Evolutionary conservation across 2,113 vertebrate species (phyloP), one percentile per base, ranked within the genome.

Genomic region (Falco punctatus): DNA sequence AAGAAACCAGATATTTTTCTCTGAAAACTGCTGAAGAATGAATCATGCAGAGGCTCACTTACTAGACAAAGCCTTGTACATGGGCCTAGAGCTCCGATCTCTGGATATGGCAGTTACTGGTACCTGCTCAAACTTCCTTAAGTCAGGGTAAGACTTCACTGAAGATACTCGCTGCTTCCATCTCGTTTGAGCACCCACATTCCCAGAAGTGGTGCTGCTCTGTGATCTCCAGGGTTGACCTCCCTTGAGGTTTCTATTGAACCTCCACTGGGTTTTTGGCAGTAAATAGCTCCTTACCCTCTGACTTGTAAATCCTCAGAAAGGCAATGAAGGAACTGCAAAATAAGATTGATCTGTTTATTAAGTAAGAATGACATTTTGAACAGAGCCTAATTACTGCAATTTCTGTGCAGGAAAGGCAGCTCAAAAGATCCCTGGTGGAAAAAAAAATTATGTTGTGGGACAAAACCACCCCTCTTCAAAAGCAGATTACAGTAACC

Each of bases 341-440:
- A 78, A 88, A n/a, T 27, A 75, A 54, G 66, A 93, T 48, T 48
- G 48, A 73, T 69, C 69, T 89, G 40, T 54, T 81, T 72, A 52
- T 91, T 79, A 85, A 90, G 12, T 48, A 93, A 75, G 38, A 90
- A 70, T 38, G 32, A 58, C 24, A 78, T 82, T 96, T 77, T 94
- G 32, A 77, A 70, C 46, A 27, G 20, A 88, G 66, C 35, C 57
- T 88, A 79, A 88, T 81, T 61, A 62, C 70, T 83, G 59, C 44
- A 57, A 27, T 77, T 72, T 58, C 52, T 92, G 40, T 54, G 49
- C 57, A 70, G 49, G 21, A 92, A 91, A 81, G 27, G 46, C 57
- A 83, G 15, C 80, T 66, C n/a, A 32, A 54, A 92, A 92, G 32
- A 69, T 23, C 14, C 18, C 33, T 93, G 17, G 27, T 21, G n/a